Percentiles rank a stretch among this genome's conserved stretches.
These are phyloP conservation scores for Todiramphus chloris DNA, from an alignment of 2,113 vertebrate genomes.

Conservation along the genomic window DNA sequence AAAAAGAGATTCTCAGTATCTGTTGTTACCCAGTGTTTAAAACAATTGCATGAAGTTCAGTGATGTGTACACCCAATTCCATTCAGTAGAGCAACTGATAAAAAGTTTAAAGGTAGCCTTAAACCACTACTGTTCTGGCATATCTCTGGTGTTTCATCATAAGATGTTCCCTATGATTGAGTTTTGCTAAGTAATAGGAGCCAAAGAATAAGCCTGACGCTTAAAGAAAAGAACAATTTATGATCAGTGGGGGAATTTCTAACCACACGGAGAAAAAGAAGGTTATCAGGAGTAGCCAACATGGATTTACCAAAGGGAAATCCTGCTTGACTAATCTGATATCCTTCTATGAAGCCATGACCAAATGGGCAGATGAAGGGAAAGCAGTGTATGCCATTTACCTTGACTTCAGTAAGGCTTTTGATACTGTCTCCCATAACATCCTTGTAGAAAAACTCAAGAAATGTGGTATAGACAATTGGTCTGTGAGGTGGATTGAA, in stretches of 20 bases:
- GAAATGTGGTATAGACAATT: too few relatives aligned
- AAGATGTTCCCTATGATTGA: not conserved
- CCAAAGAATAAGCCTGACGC: not conserved
- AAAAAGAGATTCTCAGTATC: not conserved
- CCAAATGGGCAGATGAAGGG: too few relatives aligned
- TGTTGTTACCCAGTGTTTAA: not conserved
- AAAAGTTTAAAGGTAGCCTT: not conserved
- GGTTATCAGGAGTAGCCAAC: too few relatives aligned
- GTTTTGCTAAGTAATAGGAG: fast-evolving
- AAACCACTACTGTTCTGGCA: not conserved
- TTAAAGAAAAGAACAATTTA: not conserved
- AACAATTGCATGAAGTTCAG: not conserved
- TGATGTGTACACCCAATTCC: not conserved
- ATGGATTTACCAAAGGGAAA: too few relatives aligned
- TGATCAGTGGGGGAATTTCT: not conserved
- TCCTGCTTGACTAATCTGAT: too few relatives aligned
- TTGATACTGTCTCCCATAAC: too few relatives aligned
- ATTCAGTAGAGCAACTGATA: not conserved
- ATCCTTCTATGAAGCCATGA: too few relatives aligned
- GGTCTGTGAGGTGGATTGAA: too few relatives aligned
- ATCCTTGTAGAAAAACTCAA: too few relatives aligned
- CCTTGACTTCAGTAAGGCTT: too few relatives aligned
- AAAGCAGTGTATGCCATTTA: too few relatives aligned
- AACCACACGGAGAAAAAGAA: too few relatives aligned
- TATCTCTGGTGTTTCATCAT: not conserved